A percentile compares a stretch with the other conserved stretches of the same genome.
Evolutionary conservation across 1,140 invertebrate species (phyloP).

Genomic region (Harpegnathos saltator): DNA sequence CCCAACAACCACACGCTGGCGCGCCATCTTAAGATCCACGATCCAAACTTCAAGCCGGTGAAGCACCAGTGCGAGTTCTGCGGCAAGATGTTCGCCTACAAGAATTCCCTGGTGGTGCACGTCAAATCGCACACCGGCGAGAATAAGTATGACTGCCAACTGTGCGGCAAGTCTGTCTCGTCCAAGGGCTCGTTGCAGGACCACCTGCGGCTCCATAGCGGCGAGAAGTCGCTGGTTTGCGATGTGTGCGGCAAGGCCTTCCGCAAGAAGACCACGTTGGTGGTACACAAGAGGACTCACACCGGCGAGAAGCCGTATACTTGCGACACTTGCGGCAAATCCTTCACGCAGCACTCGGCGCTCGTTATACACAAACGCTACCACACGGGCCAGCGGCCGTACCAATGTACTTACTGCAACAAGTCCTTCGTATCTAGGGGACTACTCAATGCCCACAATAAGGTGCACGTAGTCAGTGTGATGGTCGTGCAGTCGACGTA

Average conservation of each 20-base stretch:
- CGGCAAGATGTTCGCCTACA: constrained; percentile 83
- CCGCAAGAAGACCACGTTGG: constrained; percentile 88
- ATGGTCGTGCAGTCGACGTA: constrained; percentile 41
- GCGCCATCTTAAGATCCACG: constrained; percentile 86
- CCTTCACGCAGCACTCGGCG: constrained; percentile 91
- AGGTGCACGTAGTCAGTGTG: constrained; percentile 69
- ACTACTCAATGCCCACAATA: constrained; percentile 80
- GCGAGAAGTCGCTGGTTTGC: constrained; percentile 87
- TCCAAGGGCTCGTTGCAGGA: constrained; percentile 84
- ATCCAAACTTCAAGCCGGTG: constrained; percentile 82
- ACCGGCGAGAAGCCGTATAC: constrained; percentile 91
- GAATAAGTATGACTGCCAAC: constrained; percentile 91
- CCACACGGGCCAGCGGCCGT: constrained; percentile 89
- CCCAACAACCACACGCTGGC: constrained; percentile 79
- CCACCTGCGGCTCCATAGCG: constrained; percentile 87
- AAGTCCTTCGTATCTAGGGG: constrained; percentile 86
- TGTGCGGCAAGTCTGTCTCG: constrained; percentile 87
- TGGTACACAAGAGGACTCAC: constrained; percentile 90
- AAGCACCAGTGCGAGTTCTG: constrained; percentile 85
- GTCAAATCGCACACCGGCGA: constrained; percentile 89
- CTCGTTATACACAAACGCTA: constrained; percentile 88
- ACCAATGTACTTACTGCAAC: constrained; percentile 87
- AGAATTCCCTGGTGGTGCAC: constrained; percentile 85
- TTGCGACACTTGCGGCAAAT: constrained; percentile 91
- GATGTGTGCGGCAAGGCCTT: constrained; percentile 92